These are phyloP conservation scores for Chrysemys picta DNA, from an alignment of 2,113 vertebrate species.

Conservation along the genomic window DNA sequence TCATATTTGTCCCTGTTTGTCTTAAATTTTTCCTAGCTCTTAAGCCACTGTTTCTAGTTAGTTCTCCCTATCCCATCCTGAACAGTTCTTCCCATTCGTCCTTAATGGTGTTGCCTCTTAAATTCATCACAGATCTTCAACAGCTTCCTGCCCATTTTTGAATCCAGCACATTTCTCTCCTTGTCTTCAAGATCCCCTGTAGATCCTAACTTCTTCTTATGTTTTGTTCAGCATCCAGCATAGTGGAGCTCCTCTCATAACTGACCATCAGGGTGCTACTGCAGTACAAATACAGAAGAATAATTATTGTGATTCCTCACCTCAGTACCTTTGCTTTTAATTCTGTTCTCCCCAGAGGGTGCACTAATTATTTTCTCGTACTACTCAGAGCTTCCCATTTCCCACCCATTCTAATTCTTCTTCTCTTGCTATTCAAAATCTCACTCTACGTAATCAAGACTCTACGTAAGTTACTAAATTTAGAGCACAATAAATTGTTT, in stretches of 20 bases:
- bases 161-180: not conserved
- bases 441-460: not conserved
- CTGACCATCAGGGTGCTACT: not conserved
- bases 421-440: not conserved
- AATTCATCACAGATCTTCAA: not conserved
- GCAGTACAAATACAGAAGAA: not conserved
- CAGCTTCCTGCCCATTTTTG: not conserved
- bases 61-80: not conserved
- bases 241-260: not conserved
- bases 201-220: not conserved
- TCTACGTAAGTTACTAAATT: not conserved
- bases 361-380: slow-evolving; percentile 1
- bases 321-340: not conserved
- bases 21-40: not conserved
- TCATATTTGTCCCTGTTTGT: not conserved
- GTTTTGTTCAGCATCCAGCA: not conserved
- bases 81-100: not conserved
- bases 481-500: not conserved
- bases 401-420: not conserved
- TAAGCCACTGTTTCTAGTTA: not conserved
- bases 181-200: not conserved
- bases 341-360: not conserved
- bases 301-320: not conserved
- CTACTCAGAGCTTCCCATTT: not conserved
- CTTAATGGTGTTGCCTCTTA: not conserved